Conservation (phyloP, 2,113 vertebrate species). For the Chaetops frenatus region DNA sequence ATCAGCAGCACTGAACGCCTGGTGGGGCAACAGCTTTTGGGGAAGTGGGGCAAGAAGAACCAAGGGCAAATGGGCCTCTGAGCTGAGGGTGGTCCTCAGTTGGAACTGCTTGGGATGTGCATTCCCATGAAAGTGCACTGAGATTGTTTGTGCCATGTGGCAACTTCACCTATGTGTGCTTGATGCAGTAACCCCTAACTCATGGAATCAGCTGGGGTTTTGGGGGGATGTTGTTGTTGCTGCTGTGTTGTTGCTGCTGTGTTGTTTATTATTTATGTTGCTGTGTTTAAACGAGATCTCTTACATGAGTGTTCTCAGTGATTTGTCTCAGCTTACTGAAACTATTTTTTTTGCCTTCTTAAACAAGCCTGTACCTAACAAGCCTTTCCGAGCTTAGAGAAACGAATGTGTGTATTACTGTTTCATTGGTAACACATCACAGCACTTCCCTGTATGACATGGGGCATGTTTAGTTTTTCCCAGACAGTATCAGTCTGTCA, state of each 20-base stretch:
- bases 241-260: not conserved
- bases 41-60: not conserved
- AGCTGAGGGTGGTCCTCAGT: not conserved
- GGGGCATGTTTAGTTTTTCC: not conserved
- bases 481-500: not conserved
- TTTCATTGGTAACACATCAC: not conserved
- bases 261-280: not conserved
- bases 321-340: not conserved
- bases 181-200: not conserved
- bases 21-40: not conserved
- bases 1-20: not conserved
- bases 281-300: not conserved
- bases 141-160: not conserved
- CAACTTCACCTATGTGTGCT: rapidly evolving
- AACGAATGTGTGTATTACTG: not conserved
- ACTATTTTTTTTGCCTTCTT: not conserved
- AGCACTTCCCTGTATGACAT: not conserved
- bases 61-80: not conserved
- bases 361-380: not conserved
- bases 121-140: not conserved
- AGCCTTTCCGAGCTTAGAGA: not conserved
- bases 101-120: not conserved
- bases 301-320: not conserved
- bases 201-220: not conserved
- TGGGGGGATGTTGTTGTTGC: not conserved